A percentile compares a stretch with the other conserved stretches of the same genome.
These are phyloP conservation scores for Lasioglossum baleicum DNA, from an alignment of 1,140 invertebrate species.

Conservation along the genomic window DNA sequence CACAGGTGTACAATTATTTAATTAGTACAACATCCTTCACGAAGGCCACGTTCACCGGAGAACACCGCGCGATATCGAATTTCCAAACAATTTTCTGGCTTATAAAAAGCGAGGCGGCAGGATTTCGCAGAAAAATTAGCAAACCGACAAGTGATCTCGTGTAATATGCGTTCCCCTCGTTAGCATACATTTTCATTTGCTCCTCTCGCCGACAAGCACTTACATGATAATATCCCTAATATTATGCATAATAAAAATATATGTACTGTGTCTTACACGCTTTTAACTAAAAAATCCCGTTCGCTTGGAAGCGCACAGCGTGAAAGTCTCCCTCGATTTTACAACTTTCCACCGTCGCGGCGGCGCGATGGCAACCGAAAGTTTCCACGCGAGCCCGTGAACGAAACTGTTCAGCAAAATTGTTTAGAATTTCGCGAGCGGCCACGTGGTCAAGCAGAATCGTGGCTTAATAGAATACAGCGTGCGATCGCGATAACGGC, in stretches of 20 bases:
- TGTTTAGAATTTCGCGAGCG: no score
- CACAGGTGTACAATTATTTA: no score
- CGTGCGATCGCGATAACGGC: background rate
- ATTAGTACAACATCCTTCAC: no score
- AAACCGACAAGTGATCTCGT: background rate
- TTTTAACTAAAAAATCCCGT: background rate
- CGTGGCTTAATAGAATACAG: no score
- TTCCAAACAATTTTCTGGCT: conserved; percentile 19
- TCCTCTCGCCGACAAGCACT: background rate
- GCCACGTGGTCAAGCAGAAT: no score
- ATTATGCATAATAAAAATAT: conserved; percentile 14
- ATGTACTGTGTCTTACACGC: background rate
- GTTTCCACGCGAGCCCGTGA: no score
- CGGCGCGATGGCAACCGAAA: no score
- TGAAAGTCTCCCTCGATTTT: background rate
- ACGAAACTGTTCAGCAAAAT: no score
- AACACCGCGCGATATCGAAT: background rate
- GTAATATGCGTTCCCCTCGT: background rate
- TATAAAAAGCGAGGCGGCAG: conserved; percentile 27
- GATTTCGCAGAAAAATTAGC: background rate
- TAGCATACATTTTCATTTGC: background rate
- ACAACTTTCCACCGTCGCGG: no score
- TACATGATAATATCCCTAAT: background rate
- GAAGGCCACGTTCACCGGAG: no score
- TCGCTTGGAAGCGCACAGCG: background rate